Conservation (phyloP, 1,140 invertebrate genomes). For the Cataglyphis hispanica region DNA sequence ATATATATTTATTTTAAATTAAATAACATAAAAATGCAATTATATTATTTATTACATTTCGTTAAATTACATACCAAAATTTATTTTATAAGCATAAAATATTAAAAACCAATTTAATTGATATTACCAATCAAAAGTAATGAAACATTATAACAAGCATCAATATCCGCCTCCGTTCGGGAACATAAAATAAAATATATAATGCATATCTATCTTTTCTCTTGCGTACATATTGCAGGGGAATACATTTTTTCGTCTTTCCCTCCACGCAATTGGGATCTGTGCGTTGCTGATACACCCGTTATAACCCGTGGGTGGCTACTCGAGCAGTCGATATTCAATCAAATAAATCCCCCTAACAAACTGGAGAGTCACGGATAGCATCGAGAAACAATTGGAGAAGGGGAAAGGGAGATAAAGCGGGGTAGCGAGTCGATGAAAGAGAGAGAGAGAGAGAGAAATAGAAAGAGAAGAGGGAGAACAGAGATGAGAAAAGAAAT, state of each 20-base stretch:
- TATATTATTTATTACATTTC: neutral
- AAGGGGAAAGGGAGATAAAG: neutral
- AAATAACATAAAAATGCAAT: neutral
- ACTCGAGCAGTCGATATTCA: slow-evolving; percentile 78
- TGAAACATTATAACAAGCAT: neutral
- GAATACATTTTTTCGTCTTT: neutral
- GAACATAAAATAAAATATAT: slow-evolving; percentile 25
- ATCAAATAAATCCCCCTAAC: slow-evolving; percentile 83
- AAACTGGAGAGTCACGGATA: slow-evolving; percentile 81
- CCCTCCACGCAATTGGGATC: slow-evolving; percentile 57
- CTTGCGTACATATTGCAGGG: slow-evolving; percentile 15
- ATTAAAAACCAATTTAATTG: slow-evolving; percentile 8
- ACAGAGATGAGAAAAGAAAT: slow-evolving; percentile 16
- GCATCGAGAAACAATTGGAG: slow-evolving; percentile 80
- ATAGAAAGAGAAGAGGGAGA: neutral
- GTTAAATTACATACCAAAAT: neutral
- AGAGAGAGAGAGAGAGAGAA: neutral
- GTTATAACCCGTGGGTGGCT: slow-evolving; percentile 63
- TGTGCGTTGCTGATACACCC: slow-evolving; percentile 71
- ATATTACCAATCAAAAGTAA: neutral
- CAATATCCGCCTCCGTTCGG: slow-evolving; percentile 4
- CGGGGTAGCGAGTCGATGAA: neutral
- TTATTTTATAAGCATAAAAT: neutral
- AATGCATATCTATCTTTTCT: slow-evolving; percentile 23
- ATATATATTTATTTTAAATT: neutral